Evolutionary conservation across 2,888 invertebrate species (phyloP), one percentile per base, ranked within the genome.

Genomic region (Venusia cambrica): DNA sequence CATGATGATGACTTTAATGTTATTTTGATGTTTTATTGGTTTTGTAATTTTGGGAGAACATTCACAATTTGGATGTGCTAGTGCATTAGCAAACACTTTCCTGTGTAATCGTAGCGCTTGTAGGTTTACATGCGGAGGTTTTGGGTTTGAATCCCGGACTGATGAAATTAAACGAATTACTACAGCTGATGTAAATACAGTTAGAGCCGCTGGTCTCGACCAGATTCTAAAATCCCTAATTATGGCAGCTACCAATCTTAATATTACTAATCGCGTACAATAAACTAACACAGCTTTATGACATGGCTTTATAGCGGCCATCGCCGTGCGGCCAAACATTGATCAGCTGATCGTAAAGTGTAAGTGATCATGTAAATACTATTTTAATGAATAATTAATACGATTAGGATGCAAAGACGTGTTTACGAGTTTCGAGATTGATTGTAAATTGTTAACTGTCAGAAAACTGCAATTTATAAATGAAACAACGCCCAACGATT

Each of bases 301-400:
- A 39, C 25, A 34, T 25, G 15, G 4, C 19, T 35, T 24, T 31
- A 31, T 25, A 9, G 22, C 24, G 8, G 5, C 22, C 6, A 29
- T 5, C 30, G 4, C 21, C 15, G 16, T 13, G 27, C 26, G 28
- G 32, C 29, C 32, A 36, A 25, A 19, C 12, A 25, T 18, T 12
- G 35, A 29, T 27, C 38, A 32, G 38, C 21, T 27, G 21, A 16
- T 21, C 9, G 24, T 61, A 56, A 56, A 49, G 41, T 26, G 47
- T 46, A 57, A 60, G 51, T 47, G 42, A 21, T 51, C 49, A 43
- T 51, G 49, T 56, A 54, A 60, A 62, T 54, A 48, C 33, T 8
- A 34, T 39, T 45, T 47, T 48, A 50, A 53, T 48, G 45, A 52
- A 54, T 57, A 51, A 58, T 54, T 46, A 55, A 54, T 55, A 35